Base-by-base conservation (phyloP, 2,797 vertebrate species). In the Phoxinus dragarum region DNA sequence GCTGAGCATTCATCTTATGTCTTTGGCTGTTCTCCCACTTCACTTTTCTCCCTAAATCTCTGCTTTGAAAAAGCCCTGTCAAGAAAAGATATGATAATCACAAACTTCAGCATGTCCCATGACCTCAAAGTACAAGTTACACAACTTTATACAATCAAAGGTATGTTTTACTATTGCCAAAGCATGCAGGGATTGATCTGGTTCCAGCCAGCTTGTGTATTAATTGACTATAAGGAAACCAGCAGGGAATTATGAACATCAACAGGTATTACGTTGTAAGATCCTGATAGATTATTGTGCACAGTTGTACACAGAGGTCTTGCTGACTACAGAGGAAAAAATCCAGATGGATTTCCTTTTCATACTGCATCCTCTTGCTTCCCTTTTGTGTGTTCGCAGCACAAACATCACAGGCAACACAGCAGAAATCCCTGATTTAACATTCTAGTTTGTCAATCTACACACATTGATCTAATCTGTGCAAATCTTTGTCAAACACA, bases 251-350 rank as follows among this genome's bases (percentile, higher is more conserved):
- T 42, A 3, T 80, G 49, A 52, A 61, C 81, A 81, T 81, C 54
- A 79, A 82, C 82, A 77, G 61, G 78, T 88, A 88, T 66, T 23
- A 9, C 7, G 42, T 47, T 19, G 42, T 1, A 38, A 59, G 17
- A 44, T 42, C 59, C 52, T 31, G 19, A 81, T 42, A 66, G 21
- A 36, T 42, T 23, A 52, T 69, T 82, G 59, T 79, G 74, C 78
- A 80, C 67, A 42, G 31, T 86, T 64, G 44, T 73, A 44, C 21
- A 10, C 44, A 66, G 12, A 52, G 52, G n/a, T 42, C 34, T 27
- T 93, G 94, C 94, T 95, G 95, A 95, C 90, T 91, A 75, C 81
- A 6, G 88, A 85, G 93, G 91, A 95, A 95, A 82, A 36, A 74
- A 61, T 38, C 67, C 67, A 80, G n/a, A 64, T 38, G 88, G 6